phyloP scores from a whole-genome alignment of 1,140 invertebrate species.

The Zaprionus ghesquierei region DNA sequence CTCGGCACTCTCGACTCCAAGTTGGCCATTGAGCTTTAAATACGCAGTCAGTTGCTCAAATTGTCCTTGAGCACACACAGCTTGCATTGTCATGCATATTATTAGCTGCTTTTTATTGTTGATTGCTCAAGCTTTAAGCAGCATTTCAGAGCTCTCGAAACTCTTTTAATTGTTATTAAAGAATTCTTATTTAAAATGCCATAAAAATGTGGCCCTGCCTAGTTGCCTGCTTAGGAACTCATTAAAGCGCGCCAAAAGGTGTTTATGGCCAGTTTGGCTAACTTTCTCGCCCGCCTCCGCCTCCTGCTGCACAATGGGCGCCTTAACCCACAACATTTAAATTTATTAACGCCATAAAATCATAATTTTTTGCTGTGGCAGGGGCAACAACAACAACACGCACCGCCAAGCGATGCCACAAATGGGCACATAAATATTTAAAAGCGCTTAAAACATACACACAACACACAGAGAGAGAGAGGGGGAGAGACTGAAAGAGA shows the following conservation, averaged over 20 bases:
- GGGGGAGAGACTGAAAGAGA: not conserved
- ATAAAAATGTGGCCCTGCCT: conserved; percentile 7
- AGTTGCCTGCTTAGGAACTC: not conserved
- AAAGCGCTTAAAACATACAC: conserved; percentile 71
- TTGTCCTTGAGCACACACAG: conserved; percentile 6
- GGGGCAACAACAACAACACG: too few species aligned
- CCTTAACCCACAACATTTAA: conserved; percentile 60
- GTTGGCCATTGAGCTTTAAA: conserved; percentile 49
- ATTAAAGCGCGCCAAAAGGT: conserved; percentile 1
- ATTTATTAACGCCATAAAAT: conserved; percentile 74
- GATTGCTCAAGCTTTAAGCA: not conserved
- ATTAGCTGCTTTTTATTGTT: not conserved
- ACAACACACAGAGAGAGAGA: conserved; percentile 40
- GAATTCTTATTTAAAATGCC: not conserved
- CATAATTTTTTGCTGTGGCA: conserved; percentile 55
- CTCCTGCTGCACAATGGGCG: not conserved
- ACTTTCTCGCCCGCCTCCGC: conserved; percentile 7
- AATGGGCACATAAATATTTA: conserved; percentile 78
- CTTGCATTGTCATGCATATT: not conserved
- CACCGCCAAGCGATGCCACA: conserved; percentile 36
- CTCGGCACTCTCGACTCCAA: conserved; percentile 7
- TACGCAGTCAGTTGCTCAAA: conserved; percentile 37
- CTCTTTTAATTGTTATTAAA: not conserved
- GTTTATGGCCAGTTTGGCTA: conserved; percentile 4
- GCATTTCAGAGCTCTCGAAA: not conserved